phyloP scores from a whole-genome alignment of 1,140 invertebrate genomes.

The Zaprionus davidi region DNA sequence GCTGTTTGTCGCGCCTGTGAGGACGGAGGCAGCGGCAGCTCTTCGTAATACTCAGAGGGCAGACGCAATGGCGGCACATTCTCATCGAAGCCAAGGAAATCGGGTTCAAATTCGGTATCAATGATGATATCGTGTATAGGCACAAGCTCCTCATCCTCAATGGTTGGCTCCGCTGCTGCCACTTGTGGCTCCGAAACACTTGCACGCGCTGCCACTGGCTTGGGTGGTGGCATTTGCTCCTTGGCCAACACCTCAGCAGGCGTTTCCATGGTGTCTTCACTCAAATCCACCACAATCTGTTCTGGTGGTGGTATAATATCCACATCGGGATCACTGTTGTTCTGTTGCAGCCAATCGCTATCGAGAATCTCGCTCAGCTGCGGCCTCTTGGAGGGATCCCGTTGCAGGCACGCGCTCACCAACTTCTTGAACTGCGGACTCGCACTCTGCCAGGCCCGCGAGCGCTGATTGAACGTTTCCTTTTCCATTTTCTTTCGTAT shows the following conservation, averaged over 20 bases:
- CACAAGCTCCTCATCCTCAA: slow-evolving; percentile 33
- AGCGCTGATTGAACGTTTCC: slow-evolving; percentile 63
- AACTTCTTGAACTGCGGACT: slow-evolving; percentile 90
- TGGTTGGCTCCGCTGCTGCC: not conserved
- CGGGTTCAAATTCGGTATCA: slow-evolving; percentile 38
- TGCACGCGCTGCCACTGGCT: not conserved
- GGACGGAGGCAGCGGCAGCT: slow-evolving; percentile 20
- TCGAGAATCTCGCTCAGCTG: slow-evolving; percentile 88
- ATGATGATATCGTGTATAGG: slow-evolving; percentile 4
- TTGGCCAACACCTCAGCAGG: slow-evolving; percentile 10
- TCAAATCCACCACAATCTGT: slow-evolving; percentile 57
- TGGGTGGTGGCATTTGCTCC: not conserved
- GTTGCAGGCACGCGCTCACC: slow-evolving; percentile 90
- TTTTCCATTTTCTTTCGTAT: slow-evolving; percentile 56
- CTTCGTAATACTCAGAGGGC: slow-evolving; percentile 43
- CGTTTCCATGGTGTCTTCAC: slow-evolving; percentile 58
- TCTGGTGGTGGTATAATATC: slow-evolving; percentile 39
- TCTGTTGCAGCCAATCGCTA: slow-evolving; percentile 88
- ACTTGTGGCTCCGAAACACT: slow-evolving; percentile 2
- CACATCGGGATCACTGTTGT: slow-evolving; percentile 42
- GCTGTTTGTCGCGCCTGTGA: slow-evolving; percentile 3
- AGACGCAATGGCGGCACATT: slow-evolving; percentile 19
- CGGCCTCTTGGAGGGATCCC: slow-evolving; percentile 90
- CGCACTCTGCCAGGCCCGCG: slow-evolving; percentile 88
- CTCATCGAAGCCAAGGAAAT: slow-evolving; percentile 64